Percentiles rank a stretch among this genome's conserved stretches.
Evolutionary conservation across 53 echinoderm and acorn worm genomes (phyloP).

Genomic region (Mesocentrotus franciscanus): DNA sequence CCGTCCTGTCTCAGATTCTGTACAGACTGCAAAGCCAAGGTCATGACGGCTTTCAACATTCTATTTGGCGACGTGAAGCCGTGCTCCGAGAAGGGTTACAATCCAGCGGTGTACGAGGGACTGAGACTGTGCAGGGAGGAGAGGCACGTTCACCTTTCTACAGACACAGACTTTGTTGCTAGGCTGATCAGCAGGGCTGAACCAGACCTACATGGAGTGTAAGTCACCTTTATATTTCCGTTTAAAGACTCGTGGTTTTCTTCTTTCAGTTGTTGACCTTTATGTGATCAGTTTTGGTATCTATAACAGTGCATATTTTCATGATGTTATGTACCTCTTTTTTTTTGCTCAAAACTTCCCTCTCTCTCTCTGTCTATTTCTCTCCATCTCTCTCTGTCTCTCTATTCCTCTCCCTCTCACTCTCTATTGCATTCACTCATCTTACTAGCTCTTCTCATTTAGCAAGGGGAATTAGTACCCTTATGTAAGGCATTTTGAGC

Average conservation of each 20-base stretch:
- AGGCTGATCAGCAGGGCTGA: slow-evolving; percentile 96
- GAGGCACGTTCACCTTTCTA: slow-evolving; percentile 87
- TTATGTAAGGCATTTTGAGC: too few species aligned
- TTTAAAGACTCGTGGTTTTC: background rate
- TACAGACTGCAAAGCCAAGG: slow-evolving; percentile 95
- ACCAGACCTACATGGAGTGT: slow-evolving; percentile 95
- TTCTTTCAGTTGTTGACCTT: too few species aligned
- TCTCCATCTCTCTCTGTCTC: background rate
- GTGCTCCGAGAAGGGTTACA: slow-evolving; percentile 90
- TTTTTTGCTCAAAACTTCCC: background rate
- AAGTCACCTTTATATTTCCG: slow-evolving; percentile 49
- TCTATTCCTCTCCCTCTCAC: background rate
- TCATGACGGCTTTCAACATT: slow-evolving; percentile 94
- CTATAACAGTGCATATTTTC: too few species aligned
- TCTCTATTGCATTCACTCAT: background rate
- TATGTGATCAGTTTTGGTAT: too few species aligned
- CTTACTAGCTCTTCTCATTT: too few species aligned
- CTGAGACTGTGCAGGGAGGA: slow-evolving; percentile 88
- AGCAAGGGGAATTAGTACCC: too few species aligned
- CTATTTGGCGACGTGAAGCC: slow-evolving; percentile 87
- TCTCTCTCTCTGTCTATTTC: background rate
- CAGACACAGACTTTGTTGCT: slow-evolving; percentile 94
- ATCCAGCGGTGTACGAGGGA: slow-evolving; percentile 89
- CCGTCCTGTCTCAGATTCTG: slow-evolving; percentile 78
- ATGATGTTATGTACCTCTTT: too few species aligned